Base-by-base conservation (phyloP, 64 coral and sea anemone genomes). In the Platygyra sinensis region DNA sequence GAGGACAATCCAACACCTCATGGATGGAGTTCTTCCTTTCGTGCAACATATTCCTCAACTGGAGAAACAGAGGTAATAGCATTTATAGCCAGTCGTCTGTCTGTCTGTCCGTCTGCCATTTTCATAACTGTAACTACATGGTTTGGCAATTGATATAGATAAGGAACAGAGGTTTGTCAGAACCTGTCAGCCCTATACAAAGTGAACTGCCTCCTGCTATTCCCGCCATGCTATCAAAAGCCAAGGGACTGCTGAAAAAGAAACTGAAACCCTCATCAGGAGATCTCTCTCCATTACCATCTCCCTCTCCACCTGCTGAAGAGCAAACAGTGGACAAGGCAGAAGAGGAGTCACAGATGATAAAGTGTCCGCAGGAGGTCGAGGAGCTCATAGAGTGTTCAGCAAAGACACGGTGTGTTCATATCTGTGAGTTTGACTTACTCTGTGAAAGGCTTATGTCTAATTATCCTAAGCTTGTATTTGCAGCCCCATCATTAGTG, bases 201-300 rank as follows among this genome's bases (percentile, higher is more conserved):
- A 30, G 83, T 60, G 90, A 92, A 30, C 67, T 92, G 5, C 61
- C 90, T 29, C 90, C 83, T 33, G 90, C 83, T 14, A 87, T 92
- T 4, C 90, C 90, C 10, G 63, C 82, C 24, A 92, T 92, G 49
- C 61, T 92, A 2, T 92, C 90, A 24, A 92, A 92, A 87, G 90
- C 90, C 22, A 92, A 92, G 51, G 84, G 73, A 13, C 13, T 92
- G 33, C 62, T 92, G 17, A 86, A 87, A 60, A 86, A 73, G 76
- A 92, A 62, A 46, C 74, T 92, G 0, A 92, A 86, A 67, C 52
- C 81, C 14, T 38, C 81, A 85, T 69, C 63, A 19, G 80, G 60
- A 30, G 90, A 92, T 22, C 9, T 29, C 20, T 85, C n/a, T 15
- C 36, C 19, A 24, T 49, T 64, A 29, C 36, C 46, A 9, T 85